phyloP scores from a whole-genome alignment of 1,140 invertebrate species.

The Brevipalpus yothersi region DNA sequence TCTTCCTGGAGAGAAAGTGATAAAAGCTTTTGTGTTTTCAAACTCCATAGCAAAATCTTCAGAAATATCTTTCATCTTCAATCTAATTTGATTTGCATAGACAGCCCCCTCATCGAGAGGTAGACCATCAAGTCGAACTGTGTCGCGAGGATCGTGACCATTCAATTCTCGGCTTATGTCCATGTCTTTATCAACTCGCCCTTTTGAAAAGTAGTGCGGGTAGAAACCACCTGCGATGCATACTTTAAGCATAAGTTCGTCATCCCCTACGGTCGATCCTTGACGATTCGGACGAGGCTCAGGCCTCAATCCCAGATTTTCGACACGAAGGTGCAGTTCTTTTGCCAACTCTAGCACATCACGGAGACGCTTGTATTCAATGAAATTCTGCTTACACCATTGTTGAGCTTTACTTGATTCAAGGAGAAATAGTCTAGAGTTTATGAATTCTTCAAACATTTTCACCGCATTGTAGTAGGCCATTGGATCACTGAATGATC shows the following conservation, averaged over 20 bases:
- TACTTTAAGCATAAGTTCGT: conserved; percentile 25
- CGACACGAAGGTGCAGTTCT: conserved; percentile 37
- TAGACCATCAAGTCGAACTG: conserved; percentile 36
- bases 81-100: conserved; percentile 28
- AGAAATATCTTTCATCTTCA: conserved; percentile 17
- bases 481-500: conserved; percentile 57
- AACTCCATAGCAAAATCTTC: conserved; percentile 17
- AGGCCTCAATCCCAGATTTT: conserved; percentile 16
- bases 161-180: conserved; percentile 32
- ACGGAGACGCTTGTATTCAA: conserved; percentile 41
- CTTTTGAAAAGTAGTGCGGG: conserved; percentile 57
- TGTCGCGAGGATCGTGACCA: conserved; percentile 42
- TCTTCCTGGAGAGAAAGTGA: conserved; percentile 2
- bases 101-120: conserved; percentile 38
- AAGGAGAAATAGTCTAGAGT: background rate
- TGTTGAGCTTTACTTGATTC: background rate
- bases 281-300: background rate
- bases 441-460: background rate
- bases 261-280: conserved; percentile 1
- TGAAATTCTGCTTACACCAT: conserved; percentile 44
- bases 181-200: conserved; percentile 28
- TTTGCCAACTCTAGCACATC: conserved; percentile 42
- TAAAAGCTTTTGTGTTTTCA: conserved; percentile 21
- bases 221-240: conserved; percentile 60
- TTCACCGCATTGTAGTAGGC: conserved; percentile 53